Evolutionary conservation across 1,140 invertebrate species (phyloP).

Genomic region (Camponotus vicinus): DNA sequence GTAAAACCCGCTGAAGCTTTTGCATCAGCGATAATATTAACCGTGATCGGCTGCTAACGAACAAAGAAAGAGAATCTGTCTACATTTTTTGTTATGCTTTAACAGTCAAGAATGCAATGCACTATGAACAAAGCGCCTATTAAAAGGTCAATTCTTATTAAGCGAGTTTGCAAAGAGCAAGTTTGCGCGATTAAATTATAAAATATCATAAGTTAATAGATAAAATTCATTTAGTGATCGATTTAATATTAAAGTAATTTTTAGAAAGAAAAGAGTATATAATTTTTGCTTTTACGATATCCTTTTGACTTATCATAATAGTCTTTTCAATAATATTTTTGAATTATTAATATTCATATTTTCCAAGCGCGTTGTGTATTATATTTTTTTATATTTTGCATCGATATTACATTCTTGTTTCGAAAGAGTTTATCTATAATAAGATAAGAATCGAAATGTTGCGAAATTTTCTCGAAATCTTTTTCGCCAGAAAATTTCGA

Average conservation of each 20-base stretch:
- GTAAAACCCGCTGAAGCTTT: constrained; percentile 40
- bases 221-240: background rate
- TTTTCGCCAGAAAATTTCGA: background rate
- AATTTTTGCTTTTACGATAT: background rate
- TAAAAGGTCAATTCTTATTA: background rate
- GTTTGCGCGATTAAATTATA: background rate
- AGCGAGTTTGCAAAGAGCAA: background rate
- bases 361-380: background rate
- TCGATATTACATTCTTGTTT: background rate
- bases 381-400: background rate
- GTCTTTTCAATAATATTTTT: background rate
- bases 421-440: background rate
- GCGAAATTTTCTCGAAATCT: background rate
- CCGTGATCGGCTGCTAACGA: background rate
- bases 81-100: background rate
- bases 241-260: background rate
- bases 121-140: background rate
- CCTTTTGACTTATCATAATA: background rate
- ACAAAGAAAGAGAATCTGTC: background rate
- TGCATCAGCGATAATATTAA: constrained; percentile 3
- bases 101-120: background rate
- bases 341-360: background rate
- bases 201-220: background rate
- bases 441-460: background rate
- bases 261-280: background rate